Conservation (phyloP, 2,888 invertebrate species). For the Drosophila incognita region DNA sequence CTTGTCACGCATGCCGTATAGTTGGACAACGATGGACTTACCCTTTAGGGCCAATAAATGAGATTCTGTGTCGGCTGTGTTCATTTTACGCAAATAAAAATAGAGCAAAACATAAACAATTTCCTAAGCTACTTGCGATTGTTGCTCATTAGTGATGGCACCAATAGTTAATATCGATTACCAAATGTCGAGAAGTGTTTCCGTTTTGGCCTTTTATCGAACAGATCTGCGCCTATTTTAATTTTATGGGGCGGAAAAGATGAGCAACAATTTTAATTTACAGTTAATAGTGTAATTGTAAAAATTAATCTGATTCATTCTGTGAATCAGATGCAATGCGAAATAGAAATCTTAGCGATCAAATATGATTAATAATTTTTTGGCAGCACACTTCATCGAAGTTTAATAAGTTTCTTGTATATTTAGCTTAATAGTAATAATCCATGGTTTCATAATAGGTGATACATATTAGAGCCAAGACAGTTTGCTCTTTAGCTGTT, state of each 20-base stretch:
- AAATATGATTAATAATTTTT: background rate
- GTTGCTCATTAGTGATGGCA: constrained; percentile 19
- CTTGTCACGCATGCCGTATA: background rate
- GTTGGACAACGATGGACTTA: constrained; percentile 24
- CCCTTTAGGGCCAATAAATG: constrained; percentile 85
- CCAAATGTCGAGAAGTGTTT: background rate
- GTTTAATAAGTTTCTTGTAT: background rate
- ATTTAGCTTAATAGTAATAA: background rate
- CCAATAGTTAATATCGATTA: constrained; percentile 1
- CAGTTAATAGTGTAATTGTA: background rate
- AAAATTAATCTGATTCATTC: background rate
- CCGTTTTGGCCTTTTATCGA: background rate
- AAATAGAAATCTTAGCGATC: background rate
- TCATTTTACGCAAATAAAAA: constrained; percentile 64
- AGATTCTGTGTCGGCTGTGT: constrained; percentile 79
- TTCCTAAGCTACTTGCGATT: constrained; percentile 2
- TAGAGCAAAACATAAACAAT: constrained; percentile 10
- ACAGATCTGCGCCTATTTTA: background rate
- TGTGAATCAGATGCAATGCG: background rate
- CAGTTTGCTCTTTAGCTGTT: background rate
- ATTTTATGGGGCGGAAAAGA: background rate
- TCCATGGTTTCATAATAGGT: constrained; percentile 5
- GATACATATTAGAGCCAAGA: background rate
- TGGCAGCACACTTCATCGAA: background rate
- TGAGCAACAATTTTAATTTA: background rate